Base-by-base conservation (phyloP, 2,888 invertebrate species). In the Chaitophorus viminalis region DNA sequence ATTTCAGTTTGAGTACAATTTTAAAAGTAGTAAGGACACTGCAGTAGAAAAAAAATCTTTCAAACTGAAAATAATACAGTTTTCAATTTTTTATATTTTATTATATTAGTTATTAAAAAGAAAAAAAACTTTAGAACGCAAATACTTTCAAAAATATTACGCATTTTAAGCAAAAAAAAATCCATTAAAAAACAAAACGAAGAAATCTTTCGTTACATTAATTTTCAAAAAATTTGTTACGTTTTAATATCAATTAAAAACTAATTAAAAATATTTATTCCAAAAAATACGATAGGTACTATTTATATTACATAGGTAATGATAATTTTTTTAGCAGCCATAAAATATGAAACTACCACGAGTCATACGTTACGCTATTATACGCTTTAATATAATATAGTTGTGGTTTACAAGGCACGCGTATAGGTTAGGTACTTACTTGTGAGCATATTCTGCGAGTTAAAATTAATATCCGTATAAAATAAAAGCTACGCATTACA, bases 1-100 rank as follows among this genome's bases (percentile, higher is more conserved):
- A 60, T 78, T 78, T 11, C 54, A 78, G 33, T 60, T 33, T 78
- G 78, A 60, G 52, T 60, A 78, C 54, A 33, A n/a, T 78, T 60
- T 21, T 60, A 31, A 77, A 77, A 76, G 29, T 31, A 52, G 29
- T 60, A 33, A 25, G 25, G n/a, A 25, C 33, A 25, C 33, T 11
- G 25, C n/a, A 4, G 31, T 11, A 68, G 68, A 68, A 68, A 11
- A 6, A 33, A 52, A 33, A 60, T 60, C 78, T 54, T 17, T 18
- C n/a, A 78, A 60, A 60, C 33, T 78, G 17, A 78, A 78, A 78
- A 60, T 60, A 6, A 52, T 77, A 77, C 9, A 25, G 9, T 77
- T 77, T 52, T 52, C 31, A 21, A 52, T 52, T 46, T 29, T 3
- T 46, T 25, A 21, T 31, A 77, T 29, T 21, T 21, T 31, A 33